Evolutionary conservation across 2,113 vertebrate genomes (phyloP), one percentile per base, ranked within the genome.

Genomic region (Tringa solitaria): DNA sequence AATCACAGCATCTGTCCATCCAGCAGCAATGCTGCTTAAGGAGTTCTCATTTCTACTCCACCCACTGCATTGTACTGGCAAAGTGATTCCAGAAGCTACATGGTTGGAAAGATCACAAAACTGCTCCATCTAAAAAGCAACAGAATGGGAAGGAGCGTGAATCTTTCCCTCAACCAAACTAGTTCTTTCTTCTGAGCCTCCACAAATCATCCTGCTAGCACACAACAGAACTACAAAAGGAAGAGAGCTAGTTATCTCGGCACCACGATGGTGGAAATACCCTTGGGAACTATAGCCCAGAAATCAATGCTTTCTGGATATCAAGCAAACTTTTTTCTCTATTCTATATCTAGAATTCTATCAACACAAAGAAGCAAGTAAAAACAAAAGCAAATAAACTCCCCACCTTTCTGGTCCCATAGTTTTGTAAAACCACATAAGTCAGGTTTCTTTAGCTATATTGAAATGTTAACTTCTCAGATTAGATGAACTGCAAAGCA

Each of bases 161-260:
- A 4, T 21, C 54, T 45, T 75, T 3, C 39, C 33, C 28, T 12
- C 6, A 35, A 0, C 0, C 12, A 8, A 82, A 72, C 26, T 27
- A 75, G 5, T 15, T 87, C 16, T 30, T 41, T 72, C n/a, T 75
- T 67, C 41, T 27, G n/a, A 87, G 20, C 10, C 61, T 41, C 43
- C 43, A 78, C 14, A 75, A 75, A 79, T 50, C 14, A 54, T 16
- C 39, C 72, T 79, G 83, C 28, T 76, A 65, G 65, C 20, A 53
- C 30, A 41, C 3, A 24, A 53, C 39, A 78, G 21, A 28, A 84
- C 64, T 57, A 61, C 51, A 88, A 54, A 61, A 68, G n/a, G 35
- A 86, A 85, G 79, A 89, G 35, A 73, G 12, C 10, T 19, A 48
- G 27, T 75, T 67, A 80, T 69, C 27, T 68, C 12, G 45, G 53